Conservation (phyloP, 2,797 vertebrate species). For the Karalla daura region DNA sequence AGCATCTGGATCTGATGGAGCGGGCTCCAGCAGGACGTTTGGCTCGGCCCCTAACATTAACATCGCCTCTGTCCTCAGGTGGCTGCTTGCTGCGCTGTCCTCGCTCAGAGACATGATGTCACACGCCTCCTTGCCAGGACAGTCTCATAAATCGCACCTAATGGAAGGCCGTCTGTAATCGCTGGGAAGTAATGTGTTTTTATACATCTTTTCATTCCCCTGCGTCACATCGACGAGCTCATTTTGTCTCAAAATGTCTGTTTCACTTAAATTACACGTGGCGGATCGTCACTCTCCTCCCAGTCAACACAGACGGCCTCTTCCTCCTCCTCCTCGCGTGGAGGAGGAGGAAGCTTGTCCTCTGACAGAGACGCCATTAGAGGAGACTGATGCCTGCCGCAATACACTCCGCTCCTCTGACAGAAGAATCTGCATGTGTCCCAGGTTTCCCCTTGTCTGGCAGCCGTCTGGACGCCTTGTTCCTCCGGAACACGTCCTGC, state of each 20-base stretch:
- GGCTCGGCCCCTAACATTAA: background rate
- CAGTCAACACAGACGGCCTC: constrained; percentile 47
- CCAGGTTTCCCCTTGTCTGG: constrained; percentile 45
- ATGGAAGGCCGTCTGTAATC: constrained; percentile 42
- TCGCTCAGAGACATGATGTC: constrained; percentile 61
- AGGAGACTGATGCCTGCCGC: constrained; percentile 55
- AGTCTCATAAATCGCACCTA: constrained; percentile 66
- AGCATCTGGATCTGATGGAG: constrained; percentile 7
- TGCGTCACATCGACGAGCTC: constrained; percentile 23
- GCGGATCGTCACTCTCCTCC: constrained; percentile 46
- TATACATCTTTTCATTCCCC: constrained; percentile 44
- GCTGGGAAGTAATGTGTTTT: constrained; percentile 40
- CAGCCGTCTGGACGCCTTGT: constrained; percentile 21
- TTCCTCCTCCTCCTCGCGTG: constrained; percentile 47
- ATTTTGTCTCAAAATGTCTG: no score
- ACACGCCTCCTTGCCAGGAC: constrained; percentile 38
- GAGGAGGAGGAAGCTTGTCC: constrained; percentile 51
- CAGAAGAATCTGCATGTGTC: constrained; percentile 41
- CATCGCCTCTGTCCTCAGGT: background rate
- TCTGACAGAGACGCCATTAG: constrained; percentile 53
- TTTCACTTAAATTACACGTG: constrained; percentile 27
- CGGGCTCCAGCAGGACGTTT: no score
- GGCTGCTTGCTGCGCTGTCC: constrained; percentile 27
- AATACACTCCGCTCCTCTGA: constrained; percentile 51
- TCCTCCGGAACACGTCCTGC: constrained; percentile 14